These are phyloP conservation scores for Hypsibius dujardini DNA, from an alignment of 1,140 invertebrate species.

Conservation along the genomic window DNA sequence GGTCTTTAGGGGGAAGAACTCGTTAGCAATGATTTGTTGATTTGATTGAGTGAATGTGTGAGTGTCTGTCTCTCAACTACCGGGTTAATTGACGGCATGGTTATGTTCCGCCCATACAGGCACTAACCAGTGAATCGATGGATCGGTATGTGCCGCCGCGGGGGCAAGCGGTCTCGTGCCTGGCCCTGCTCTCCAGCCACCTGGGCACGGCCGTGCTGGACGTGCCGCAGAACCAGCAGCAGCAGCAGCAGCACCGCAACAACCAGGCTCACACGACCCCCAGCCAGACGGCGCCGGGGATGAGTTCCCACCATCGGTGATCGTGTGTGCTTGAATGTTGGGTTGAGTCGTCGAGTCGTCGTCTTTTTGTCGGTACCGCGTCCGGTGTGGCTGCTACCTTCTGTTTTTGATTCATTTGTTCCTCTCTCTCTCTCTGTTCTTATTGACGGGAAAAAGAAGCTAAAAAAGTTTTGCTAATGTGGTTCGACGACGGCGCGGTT, in stretches of 20 bases:
- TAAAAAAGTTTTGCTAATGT: too few species aligned
- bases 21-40: too few species aligned
- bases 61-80: too few species aligned
- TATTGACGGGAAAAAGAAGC: too few species aligned
- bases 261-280: not conserved
- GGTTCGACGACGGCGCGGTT: too few species aligned
- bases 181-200: not conserved
- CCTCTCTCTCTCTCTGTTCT: not conserved
- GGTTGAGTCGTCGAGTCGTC: too few species aligned
- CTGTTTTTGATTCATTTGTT: not conserved
- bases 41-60: too few species aligned
- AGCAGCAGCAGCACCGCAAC: not conserved
- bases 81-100: not conserved
- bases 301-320: too few species aligned
- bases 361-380: not conserved
- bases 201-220: slow-evolving; percentile 11
- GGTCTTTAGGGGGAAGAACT: too few species aligned
- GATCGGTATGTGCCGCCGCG: slow-evolving; percentile 12
- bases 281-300: not conserved
- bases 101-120: not conserved
- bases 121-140: slow-evolving; percentile 6
- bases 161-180: slow-evolving; percentile 7
- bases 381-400: not conserved
- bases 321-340: too few species aligned
- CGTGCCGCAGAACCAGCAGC: slow-evolving; percentile 1